phyloP scores from a whole-genome alignment of 1,140 invertebrate genomes.

The Orchestia grillus region DNA sequence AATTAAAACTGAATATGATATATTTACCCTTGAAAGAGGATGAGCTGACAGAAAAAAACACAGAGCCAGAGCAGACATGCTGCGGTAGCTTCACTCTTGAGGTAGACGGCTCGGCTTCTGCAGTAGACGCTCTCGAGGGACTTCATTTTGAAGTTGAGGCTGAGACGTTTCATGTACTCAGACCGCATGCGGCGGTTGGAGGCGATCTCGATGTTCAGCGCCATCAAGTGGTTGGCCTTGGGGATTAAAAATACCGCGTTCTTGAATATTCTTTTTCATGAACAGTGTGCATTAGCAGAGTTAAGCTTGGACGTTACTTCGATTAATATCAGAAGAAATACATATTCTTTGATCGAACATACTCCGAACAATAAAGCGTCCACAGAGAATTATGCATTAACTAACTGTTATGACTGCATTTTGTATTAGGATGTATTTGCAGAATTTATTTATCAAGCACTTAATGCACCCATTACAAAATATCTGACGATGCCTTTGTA shows the following conservation, averaged over 20 bases:
- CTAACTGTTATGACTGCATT: neutral
- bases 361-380: neutral
- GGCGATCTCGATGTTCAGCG: constrained; percentile 91
- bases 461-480: neutral
- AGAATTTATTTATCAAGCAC: neutral
- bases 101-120: constrained; percentile 78
- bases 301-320: neutral
- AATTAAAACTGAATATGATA: neutral
- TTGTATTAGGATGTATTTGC: neutral
- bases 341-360: neutral
- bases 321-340: too few species aligned
- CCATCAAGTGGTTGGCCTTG: constrained; percentile 88
- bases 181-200: constrained; percentile 91
- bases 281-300: neutral
- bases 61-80: constrained; percentile 92
- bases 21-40: constrained; percentile 81
- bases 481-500: neutral
- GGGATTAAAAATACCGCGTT: neutral
- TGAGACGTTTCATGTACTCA: constrained; percentile 88
- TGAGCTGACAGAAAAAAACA: constrained; percentile 83
- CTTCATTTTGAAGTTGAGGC: constrained; percentile 85
- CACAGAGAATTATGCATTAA: neutral
- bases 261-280: neutral
- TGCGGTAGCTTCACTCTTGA: constrained; percentile 94
- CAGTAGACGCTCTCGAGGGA: constrained; percentile 78